Evolutionary conservation across 2,113 vertebrate species (phyloP), one percentile per base, ranked within the genome.

Genomic region (Oreocharis arfaki): DNA sequence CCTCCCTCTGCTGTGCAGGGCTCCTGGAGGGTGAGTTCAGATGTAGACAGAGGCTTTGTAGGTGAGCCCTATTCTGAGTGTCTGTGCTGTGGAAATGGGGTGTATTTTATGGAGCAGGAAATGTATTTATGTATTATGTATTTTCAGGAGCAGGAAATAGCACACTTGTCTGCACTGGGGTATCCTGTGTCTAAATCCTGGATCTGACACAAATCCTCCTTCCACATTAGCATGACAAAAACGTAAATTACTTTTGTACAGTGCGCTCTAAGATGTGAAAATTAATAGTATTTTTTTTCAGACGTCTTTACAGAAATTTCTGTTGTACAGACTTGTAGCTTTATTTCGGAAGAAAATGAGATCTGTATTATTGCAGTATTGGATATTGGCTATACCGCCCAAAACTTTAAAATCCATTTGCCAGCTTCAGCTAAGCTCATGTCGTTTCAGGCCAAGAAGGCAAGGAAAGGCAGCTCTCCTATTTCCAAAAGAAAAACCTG

Each of bases 1-100:
- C 67, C 21, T 91, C 30, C 20, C 55, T 76, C 1, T 0, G 0
- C 65, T 61, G 35, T 65, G 27, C 71, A 50, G 64, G 41, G 44
- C 79, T 97, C 84, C 86, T 71, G 69, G 30, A 68, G 68, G 60
- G 27, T n/a, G 80, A 85, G 67, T 61, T 95, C 70, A 71, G 52
- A 60, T 52, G 69, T 69, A 95, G 91, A 28, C 33, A 33, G 24
- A 15, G 24, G 47, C 60, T 94, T 89, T 6, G 2, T 11, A 84
- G 89, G 68, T 67, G 64, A 84, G 52, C 33, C 22, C 32, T 49
- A 22, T 53, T 89, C 47, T 0, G 2, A 80, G 63, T 15, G 49
- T 37, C n/a, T 57, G 8, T 42, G 75, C 57, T 92, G 30, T 87
- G 60, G 39, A 82, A 75, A 84, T 28, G 4, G 11, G 35, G 37